A percentile compares a stretch with the other conserved stretches of the same genome.
These are phyloP conservation scores for Laticauda laticaudata DNA, from an alignment of 2,113 vertebrate species.

Conservation along the genomic window DNA sequence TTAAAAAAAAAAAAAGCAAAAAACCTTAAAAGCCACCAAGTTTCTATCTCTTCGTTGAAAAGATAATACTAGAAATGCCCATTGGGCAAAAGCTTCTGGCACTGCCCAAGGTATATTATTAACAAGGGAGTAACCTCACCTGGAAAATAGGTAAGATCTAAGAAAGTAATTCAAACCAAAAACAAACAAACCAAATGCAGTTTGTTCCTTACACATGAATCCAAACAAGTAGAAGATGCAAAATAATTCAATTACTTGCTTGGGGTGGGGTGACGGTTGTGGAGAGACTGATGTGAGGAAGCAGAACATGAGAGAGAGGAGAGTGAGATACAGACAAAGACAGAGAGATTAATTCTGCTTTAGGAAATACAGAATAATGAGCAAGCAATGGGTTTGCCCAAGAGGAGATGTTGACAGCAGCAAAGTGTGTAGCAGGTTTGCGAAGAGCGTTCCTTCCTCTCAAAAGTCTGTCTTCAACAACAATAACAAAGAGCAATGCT, in stretches of 20 bases:
- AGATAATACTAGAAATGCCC: neutral
- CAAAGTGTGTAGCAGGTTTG: neutral
- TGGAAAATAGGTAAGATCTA: neutral
- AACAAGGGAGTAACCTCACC: neutral
- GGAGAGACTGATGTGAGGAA: conserved; percentile 4
- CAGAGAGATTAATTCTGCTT: neutral
- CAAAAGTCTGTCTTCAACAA: neutral
- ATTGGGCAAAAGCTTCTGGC: neutral
- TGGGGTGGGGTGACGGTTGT: neutral
- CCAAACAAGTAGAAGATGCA: neutral
- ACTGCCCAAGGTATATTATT: neutral
- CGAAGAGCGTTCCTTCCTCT: conserved; percentile 26
- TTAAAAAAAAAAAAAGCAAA: no score
- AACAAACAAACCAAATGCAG: neutral
- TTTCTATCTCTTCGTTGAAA: neutral
- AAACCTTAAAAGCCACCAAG: neutral
- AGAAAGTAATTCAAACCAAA: neutral
- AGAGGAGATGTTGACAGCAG: conserved; percentile 26
- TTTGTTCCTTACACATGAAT: neutral
- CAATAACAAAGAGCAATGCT: conserved; percentile 25
- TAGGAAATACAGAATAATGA: conserved; percentile 5
- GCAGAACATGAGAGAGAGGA: conserved; percentile 7
- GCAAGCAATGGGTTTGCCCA: neutral
- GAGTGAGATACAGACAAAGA: neutral
- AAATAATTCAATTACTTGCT: conserved; percentile 6